phyloP scores from a whole-genome alignment of 2,888 invertebrate species.

The Oeneis ivallda region DNA sequence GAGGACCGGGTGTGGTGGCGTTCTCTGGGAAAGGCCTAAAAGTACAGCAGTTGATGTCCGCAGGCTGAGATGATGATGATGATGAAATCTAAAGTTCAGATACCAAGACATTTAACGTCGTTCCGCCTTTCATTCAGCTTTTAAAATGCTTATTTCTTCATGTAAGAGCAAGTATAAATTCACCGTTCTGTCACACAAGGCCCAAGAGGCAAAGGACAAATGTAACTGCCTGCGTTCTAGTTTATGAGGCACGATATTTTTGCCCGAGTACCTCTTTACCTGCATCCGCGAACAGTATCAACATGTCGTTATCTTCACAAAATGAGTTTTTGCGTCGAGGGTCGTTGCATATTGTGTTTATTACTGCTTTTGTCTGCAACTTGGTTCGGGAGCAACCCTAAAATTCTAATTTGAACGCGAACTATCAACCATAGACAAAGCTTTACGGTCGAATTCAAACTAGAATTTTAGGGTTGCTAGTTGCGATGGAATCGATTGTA shows the following conservation, averaged over 20 bases:
- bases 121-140: no score
- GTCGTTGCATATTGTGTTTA: background rate
- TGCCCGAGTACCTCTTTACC: constrained; percentile 2
- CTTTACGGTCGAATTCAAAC: no score
- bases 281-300: constrained; percentile 6
- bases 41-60: no score
- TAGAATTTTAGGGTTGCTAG: no score
- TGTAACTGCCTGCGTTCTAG: background rate
- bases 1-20: no score
- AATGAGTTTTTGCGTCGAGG: background rate
- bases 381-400: no score
- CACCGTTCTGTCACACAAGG: background rate
- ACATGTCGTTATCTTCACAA: background rate
- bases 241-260: constrained; percentile 9
- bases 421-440: no score
- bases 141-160: background rate
- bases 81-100: background rate
- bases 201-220: constrained; percentile 5
- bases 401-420: no score
- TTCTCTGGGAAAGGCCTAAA: no score
- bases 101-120: no score
- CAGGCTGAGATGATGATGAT: no score
- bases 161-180: background rate
- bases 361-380: background rate
- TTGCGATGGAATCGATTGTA: no score